phyloP scores from a whole-genome alignment of 2,888 invertebrate species.

The Apantesis nais region DNA sequence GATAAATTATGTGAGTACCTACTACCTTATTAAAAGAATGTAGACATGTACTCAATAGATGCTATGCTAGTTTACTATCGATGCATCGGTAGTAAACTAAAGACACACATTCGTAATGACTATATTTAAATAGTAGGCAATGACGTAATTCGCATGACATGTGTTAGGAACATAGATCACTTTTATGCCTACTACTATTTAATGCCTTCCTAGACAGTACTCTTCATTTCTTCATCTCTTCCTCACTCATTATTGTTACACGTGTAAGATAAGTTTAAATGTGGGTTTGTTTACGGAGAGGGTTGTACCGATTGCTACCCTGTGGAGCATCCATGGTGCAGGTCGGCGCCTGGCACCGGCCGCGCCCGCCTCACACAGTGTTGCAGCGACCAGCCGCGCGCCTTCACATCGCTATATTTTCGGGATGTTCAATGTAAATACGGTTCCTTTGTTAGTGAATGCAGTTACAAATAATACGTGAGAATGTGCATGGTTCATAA shows the following conservation, averaged over 20 bases:
- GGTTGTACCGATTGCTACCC: slow-evolving; percentile 6
- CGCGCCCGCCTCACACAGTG: slow-evolving; percentile 18
- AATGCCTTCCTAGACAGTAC: too few relatives aligned
- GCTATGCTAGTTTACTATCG: too few relatives aligned
- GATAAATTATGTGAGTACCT: background rate
- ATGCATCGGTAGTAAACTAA: too few relatives aligned
- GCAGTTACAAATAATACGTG: background rate
- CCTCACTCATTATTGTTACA: too few relatives aligned
- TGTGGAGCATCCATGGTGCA: slow-evolving; percentile 8
- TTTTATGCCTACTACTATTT: too few relatives aligned
- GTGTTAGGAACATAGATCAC: background rate
- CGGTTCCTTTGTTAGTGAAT: slow-evolving; percentile 9
- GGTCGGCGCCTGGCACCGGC: slow-evolving; percentile 20
- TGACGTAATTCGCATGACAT: background rate
- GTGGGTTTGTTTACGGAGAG: background rate
- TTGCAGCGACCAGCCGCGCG: slow-evolving; percentile 1
- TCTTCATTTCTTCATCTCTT: background rate
- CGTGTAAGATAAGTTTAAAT: background rate
- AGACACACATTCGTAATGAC: too few relatives aligned
- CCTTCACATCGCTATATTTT: background rate
- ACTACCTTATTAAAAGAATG: background rate
- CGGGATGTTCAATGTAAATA: background rate
- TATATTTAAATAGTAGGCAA: background rate
- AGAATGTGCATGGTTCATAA: background rate
- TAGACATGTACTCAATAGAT: too few relatives aligned